A percentile compares a stretch with the other conserved stretches of the same genome.
phyloP scores from a whole-genome alignment of 2,113 vertebrate species.

The Laticauda laticaudata region DNA sequence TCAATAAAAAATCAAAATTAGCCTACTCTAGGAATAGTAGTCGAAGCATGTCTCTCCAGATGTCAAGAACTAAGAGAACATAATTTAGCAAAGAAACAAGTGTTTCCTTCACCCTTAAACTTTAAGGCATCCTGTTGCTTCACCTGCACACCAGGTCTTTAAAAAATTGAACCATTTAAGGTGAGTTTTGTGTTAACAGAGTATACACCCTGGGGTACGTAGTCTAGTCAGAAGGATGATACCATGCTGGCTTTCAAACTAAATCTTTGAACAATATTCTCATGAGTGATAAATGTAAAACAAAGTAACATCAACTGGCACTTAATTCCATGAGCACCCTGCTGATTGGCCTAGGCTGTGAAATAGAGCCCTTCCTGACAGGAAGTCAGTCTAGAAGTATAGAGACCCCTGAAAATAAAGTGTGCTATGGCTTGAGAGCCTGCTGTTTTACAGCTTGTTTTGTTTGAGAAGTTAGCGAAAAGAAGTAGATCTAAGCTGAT shows the following conservation, averaged over 20 bases:
- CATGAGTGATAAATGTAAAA: slow-evolving; percentile 89
- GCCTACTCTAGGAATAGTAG: slow-evolving; percentile 37
- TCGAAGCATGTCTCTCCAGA: slow-evolving; percentile 52
- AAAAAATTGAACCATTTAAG: slow-evolving; percentile 77
- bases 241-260: slow-evolving; percentile 77
- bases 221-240: slow-evolving; percentile 81
- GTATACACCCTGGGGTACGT: slow-evolving; percentile 73
- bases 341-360: slow-evolving; percentile 83
- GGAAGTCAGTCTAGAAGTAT: slow-evolving; percentile 83
- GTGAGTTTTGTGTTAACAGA: slow-evolving; percentile 74
- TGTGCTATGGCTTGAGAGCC: slow-evolving; percentile 85
- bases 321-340: slow-evolving; percentile 90
- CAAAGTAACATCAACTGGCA: slow-evolving; percentile 96
- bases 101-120: slow-evolving; percentile 59
- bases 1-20: neutral
- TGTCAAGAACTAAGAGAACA: slow-evolving; percentile 52
- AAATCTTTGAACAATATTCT: slow-evolving; percentile 87
- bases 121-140: slow-evolving; percentile 78
- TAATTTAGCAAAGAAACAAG: slow-evolving; percentile 63
- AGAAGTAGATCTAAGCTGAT: slow-evolving; percentile 21
- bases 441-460: slow-evolving; percentile 72
- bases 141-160: slow-evolving; percentile 74
- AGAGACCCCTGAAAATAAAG: slow-evolving; percentile 85
- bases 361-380: slow-evolving; percentile 89
- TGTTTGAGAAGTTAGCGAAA: slow-evolving; percentile 66